These are phyloP conservation scores for Geophilus truncorum DNA, from an alignment of 2,888 invertebrate genomes.

Conservation along the genomic window DNA sequence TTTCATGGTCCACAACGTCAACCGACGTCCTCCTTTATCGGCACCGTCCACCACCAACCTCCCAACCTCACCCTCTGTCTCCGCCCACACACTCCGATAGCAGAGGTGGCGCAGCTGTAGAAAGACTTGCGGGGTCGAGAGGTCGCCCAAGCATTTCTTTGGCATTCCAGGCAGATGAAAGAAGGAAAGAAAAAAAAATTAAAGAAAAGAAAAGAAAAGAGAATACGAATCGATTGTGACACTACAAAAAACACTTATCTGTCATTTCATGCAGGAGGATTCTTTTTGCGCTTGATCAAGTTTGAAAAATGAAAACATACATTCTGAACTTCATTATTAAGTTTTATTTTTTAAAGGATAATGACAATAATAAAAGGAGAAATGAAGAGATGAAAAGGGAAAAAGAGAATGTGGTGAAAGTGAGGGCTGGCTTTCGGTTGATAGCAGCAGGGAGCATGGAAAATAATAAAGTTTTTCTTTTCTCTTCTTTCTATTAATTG, in stretches of 20 bases:
- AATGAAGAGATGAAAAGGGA: background rate
- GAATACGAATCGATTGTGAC: background rate
- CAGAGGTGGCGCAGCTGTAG: background rate
- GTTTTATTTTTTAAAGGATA: background rate
- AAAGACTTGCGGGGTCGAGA: background rate
- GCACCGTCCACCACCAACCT: background rate
- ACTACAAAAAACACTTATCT: conserved; percentile 1
- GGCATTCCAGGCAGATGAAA: background rate
- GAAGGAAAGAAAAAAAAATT: background rate
- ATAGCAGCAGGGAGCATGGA: background rate
- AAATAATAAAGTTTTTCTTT: conserved; percentile 2
- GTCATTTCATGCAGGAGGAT: background rate
- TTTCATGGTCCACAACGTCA: conserved; percentile 10
- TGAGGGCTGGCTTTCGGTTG: background rate
- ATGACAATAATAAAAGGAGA: background rate
- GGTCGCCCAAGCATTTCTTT: conserved; percentile 2
- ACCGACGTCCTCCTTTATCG: background rate
- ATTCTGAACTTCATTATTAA: background rate
- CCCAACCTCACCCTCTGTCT: background rate
- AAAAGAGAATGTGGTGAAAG: background rate
- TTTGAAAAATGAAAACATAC: background rate
- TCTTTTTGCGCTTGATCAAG: background rate
- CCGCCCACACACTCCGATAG: conserved; percentile 11
- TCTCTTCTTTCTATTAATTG: conserved; percentile 16
- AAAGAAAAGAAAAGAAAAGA: background rate